Base-by-base conservation (phyloP, 2,888 invertebrate species). In the Pseudococcus jackbeardsleyi region DNA sequence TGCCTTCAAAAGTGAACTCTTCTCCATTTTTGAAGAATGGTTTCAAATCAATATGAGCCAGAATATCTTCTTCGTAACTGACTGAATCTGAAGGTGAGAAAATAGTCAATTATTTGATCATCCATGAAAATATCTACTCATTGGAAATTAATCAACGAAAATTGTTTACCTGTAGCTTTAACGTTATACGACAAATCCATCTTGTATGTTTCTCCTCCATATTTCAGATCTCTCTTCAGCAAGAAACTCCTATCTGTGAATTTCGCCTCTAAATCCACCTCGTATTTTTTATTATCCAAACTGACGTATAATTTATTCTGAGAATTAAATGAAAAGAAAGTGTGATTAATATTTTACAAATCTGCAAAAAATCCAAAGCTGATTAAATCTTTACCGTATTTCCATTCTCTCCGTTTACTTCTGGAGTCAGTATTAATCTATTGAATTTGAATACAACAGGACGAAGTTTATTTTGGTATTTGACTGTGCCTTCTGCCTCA, bases 401-500 rank as follows among this genome's bases (percentile, higher is more conserved):
- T 17, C 96, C 96, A 42, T 93, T 92, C 91, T 96, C 96, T 68
- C 94, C 94, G 90, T 95, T 93, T 86, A 94, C 93, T 6, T 94
- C 94, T 15, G 90, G 90, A 0, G 91, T 91, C 85, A 95, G 93
- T 22, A 93, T 91, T 89, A 95, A 94, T 82, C 94, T 93, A 89
- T 94, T 94, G 90, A 95, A 94, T 90, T 95, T 96, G 92, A 96
- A 96, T 91, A 94, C 95, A 0, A 95, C 94, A 17, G 94, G 94
- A 90, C 94, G 94, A 89, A 94, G 93, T 88, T 94, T 93, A 0
- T 95, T 95, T 88, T 94, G 93, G n/a, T 95, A 93, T 90, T 94
- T 95, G 19, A 96, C 92, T 68, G 93, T 94, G 0, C 96, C 96
- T 9, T 94, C 94, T 0, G 96, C 96, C 91, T 96, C 96, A 9